Percentiles rank a stretch among this genome's conserved stretches.
phyloP scores from a whole-genome alignment of 2,888 invertebrate species.

The Drosophila lacicola region DNA sequence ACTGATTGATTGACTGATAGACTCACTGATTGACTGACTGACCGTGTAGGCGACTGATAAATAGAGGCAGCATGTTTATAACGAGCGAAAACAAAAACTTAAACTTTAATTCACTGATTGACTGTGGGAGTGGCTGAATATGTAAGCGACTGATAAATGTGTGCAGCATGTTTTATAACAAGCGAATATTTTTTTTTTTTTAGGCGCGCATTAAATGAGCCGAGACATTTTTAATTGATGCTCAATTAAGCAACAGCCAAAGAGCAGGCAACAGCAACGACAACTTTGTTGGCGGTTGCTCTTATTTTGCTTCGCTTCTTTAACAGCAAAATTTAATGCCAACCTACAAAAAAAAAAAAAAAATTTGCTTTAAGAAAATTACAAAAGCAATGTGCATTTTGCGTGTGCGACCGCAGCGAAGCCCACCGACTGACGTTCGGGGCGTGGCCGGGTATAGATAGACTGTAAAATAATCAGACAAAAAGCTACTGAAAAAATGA shows the following conservation, averaged over 20 bases:
- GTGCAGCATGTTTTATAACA: slow-evolving; percentile 27
- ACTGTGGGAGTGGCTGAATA: slow-evolving; percentile 5
- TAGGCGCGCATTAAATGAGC: slow-evolving; percentile 68
- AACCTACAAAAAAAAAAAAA: neutral
- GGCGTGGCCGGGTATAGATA: neutral
- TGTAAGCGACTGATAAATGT: slow-evolving; percentile 26
- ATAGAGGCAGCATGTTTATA: too few relatives aligned
- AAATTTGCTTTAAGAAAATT: neutral
- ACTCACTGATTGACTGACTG: too few relatives aligned
- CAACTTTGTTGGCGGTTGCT: slow-evolving; percentile 26
- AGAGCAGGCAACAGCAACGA: slow-evolving; percentile 31
- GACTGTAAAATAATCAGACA: neutral
- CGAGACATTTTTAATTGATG: slow-evolving; percentile 78
- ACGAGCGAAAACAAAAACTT: too few relatives aligned
- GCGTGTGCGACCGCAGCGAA: neutral
- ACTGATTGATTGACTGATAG: too few relatives aligned
- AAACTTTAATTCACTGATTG: neutral
- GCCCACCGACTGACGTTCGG: too few relatives aligned
- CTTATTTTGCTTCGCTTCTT: slow-evolving; percentile 5
- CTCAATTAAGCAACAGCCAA: slow-evolving; percentile 68
- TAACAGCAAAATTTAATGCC: neutral
- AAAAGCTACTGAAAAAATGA: neutral
- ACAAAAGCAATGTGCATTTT: neutral
- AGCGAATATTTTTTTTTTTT: slow-evolving; percentile 33
- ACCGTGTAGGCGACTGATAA: too few relatives aligned